A percentile compares a stretch with the other conserved stretches of the same genome.
phyloP scores from a whole-genome alignment of 2,888 invertebrate species.

The Polydrusus cervinus region DNA sequence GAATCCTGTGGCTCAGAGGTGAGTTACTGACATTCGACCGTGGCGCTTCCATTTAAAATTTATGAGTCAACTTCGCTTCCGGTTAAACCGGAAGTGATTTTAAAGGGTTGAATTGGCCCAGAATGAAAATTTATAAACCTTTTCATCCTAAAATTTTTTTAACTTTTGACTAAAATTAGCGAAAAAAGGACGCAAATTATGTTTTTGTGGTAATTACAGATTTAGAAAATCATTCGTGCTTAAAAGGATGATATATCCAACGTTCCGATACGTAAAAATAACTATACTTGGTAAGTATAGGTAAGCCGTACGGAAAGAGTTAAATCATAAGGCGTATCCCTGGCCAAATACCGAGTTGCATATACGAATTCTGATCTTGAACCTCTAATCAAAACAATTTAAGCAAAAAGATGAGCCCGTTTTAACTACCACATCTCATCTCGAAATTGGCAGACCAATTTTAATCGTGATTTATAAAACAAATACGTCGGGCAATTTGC shows the following conservation, averaged over 20 bases:
- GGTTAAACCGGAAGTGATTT: too few relatives aligned
- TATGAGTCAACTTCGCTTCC: too few relatives aligned
- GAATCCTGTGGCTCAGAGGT: too few relatives aligned
- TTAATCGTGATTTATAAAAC: constrained; percentile 64
- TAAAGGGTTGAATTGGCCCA: too few relatives aligned
- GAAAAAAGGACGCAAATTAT: too few relatives aligned
- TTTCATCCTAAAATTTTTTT: too few relatives aligned
- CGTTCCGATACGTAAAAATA: neutral
- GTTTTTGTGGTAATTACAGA: too few relatives aligned
- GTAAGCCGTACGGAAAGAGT: neutral
- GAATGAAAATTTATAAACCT: too few relatives aligned
- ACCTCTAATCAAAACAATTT: constrained; percentile 12
- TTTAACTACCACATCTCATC: constrained; percentile 33
- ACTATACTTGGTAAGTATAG: neutral
- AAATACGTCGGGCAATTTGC: constrained; percentile 63
- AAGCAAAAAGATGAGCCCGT: neutral
- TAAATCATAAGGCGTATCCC: neutral
- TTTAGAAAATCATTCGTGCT: neutral
- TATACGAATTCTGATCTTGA: constrained; percentile 4
- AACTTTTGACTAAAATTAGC: too few relatives aligned
- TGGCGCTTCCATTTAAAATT: too few relatives aligned
- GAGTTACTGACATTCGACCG: too few relatives aligned
- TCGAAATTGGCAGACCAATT: constrained; percentile 50
- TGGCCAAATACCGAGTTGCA: neutral
- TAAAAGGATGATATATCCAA: neutral